Conservation (phyloP, 2,113 vertebrate species). For the Rhynchomys soricoides region DNA sequence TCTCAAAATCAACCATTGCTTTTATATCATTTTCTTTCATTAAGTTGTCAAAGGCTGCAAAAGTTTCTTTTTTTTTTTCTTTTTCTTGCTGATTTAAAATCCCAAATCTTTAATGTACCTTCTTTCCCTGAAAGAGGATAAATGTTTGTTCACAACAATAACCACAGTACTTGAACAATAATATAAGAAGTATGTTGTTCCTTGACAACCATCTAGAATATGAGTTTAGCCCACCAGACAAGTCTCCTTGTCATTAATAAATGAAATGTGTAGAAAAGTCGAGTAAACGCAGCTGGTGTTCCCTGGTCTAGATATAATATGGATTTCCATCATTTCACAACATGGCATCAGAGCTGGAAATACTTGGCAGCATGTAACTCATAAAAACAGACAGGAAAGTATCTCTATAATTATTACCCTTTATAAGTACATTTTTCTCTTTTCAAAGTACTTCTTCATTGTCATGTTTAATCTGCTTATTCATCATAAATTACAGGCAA, state of each 20-base stretch:
- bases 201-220: background rate
- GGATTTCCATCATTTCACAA: conserved; percentile 67
- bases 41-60: background rate
- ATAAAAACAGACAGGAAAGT: conserved; percentile 45
- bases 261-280: conserved; percentile 48
- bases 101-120: background rate
- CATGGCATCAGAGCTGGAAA: background rate
- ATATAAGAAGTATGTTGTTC: background rate
- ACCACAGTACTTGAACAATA: conserved; percentile 50
- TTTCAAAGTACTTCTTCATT: conserved; percentile 25
- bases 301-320: background rate
- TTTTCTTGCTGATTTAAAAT: conserved; percentile 50
- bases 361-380: background rate
- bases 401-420: background rate
- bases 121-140: conserved; percentile 31
- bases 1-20: background rate
- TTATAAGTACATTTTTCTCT: background rate
- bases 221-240: background rate
- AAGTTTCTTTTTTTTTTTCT: background rate
- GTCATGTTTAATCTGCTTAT: background rate
- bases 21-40: background rate
- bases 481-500: background rate
- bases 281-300: background rate
- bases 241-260: conserved; percentile 27
- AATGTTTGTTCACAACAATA: conserved; percentile 6